A percentile compares a stretch with the other conserved stretches of the same genome.
Evolutionary conservation across 2,797 vertebrate species (phyloP).

Genomic region (Craterocephalus amniculus): DNA sequence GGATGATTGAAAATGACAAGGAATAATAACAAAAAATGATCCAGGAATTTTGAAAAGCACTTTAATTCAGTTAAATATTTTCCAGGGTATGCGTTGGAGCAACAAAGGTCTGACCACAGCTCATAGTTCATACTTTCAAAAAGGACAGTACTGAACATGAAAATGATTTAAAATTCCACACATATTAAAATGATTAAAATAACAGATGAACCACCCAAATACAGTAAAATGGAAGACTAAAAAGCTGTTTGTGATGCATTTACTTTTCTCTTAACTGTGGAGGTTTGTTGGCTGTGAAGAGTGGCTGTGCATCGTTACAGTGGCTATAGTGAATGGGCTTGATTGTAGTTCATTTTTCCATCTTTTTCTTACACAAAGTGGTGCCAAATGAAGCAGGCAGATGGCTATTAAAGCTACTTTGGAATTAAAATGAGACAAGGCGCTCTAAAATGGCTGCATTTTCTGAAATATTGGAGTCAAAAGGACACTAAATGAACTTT

Average conservation of each 20-base stretch:
- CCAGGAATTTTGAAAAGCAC: conserved; percentile 46
- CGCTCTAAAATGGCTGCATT: conserved; percentile 40
- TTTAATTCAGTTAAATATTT: conserved; percentile 54
- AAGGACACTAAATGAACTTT: conserved; percentile 47
- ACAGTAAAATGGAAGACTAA: conserved; percentile 24
- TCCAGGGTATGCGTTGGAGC: conserved; percentile 22
- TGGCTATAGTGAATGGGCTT: conserved; percentile 41
- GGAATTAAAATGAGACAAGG: conserved; percentile 39
- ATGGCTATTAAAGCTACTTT: conserved; percentile 37
- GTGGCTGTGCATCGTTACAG: conserved; percentile 29
- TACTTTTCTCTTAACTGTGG: conserved; percentile 14
- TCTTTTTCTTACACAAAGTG: conserved; percentile 21
- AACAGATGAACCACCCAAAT: conserved; percentile 17
- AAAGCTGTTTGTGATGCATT: conserved; percentile 30
- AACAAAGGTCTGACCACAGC: conserved; percentile 36
- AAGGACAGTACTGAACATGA: conserved; percentile 12
- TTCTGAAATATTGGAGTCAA: conserved; percentile 25
- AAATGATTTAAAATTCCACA: conserved; percentile 15
- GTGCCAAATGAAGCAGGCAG: conserved; percentile 32
- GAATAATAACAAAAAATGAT: background rate
- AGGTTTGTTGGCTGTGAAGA: conserved; percentile 20
- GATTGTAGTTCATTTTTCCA: conserved; percentile 40
- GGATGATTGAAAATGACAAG: conserved; percentile 7
- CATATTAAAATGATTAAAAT: background rate
- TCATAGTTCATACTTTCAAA: conserved; percentile 17